These are phyloP conservation scores for Scomber japonicus DNA, from an alignment of 2,113 vertebrate species.

Conservation along the genomic window DNA sequence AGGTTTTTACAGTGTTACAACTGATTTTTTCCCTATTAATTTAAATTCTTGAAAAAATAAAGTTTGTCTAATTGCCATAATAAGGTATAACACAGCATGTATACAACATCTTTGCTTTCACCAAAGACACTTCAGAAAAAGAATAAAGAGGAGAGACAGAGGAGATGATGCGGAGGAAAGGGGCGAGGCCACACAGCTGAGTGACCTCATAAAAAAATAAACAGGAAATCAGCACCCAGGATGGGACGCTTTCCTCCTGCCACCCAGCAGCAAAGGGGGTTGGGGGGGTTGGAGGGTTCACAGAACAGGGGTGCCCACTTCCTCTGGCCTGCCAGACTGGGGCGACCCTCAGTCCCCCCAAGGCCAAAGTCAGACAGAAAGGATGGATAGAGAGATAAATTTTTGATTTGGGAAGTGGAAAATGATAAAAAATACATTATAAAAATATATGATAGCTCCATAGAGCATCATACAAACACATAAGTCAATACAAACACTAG, in stretches of 20 bases:
- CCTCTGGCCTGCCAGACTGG: slow-evolving; percentile 2
- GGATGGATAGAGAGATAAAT: slow-evolving; percentile 54
- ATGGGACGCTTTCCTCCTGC: slow-evolving; percentile 60
- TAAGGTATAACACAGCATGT: too few species aligned
- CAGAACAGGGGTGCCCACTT: slow-evolving; percentile 11
- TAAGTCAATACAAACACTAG: too few species aligned
- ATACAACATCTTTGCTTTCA: too few species aligned
- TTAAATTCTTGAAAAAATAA: too few species aligned
- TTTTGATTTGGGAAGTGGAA: slow-evolving; percentile 72
- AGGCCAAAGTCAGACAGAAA: slow-evolving; percentile 49
- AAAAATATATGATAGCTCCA: slow-evolving; percentile 66
- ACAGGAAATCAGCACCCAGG: slow-evolving; percentile 73
- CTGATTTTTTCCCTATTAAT: too few species aligned
- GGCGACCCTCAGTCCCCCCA: slow-evolving; percentile 7
- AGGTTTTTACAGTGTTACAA: too few species aligned
- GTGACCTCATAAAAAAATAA: slow-evolving; percentile 83
- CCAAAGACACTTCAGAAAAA: not conserved
- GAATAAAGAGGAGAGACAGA: not conserved
- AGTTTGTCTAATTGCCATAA: too few species aligned
- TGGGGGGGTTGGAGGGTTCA: slow-evolving; percentile 31
- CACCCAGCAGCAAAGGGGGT: slow-evolving; percentile 24
- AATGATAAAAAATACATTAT: slow-evolving; percentile 65
- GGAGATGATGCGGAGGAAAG: slow-evolving; percentile 24
- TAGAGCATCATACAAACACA: slow-evolving; percentile 5
- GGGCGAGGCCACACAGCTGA: slow-evolving; percentile 65